Evolutionary conservation across 2,888 invertebrate genomes (phyloP), one percentile per base, ranked within the genome.

Genomic region (Theristus sp.): DNA sequence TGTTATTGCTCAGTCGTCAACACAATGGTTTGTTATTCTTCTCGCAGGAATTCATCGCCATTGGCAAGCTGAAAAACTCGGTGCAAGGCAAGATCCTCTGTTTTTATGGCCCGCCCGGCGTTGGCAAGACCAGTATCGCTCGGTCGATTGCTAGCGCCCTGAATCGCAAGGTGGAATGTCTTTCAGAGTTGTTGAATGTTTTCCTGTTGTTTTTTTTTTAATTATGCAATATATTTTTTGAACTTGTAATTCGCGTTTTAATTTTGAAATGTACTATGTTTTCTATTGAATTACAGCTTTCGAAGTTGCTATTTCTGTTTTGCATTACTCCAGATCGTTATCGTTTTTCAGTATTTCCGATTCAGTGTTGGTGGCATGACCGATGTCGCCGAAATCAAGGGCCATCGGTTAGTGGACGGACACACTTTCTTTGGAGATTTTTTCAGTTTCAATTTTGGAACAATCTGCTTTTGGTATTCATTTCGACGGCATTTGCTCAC

Each of bases 301-400:
- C n/a, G n/a, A n/a, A n/a, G n/a, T n/a, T n/a, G n/a, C n/a, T n/a
- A n/a, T n/a, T n/a, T n/a, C n/a, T n/a, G n/a, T n/a, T n/a, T n/a
- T n/a, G n/a, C n/a, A n/a, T 52, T 6, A 52, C 10, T 6, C n/a
- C n/a, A 52, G n/a, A 52, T 24, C 25, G 52, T 52, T 2, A 30
- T 63, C 30, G 60, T 49, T 61, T 67, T 66, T 46, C 75, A 94
- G 81, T 98, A 98, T 80, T 98, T 93, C 79, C 81, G 98, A 62
- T 99, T 99, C 79, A 93, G 93, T 66, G 98, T 99, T 60, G 98
- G 98, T 60, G 98, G 98, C 55, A 96, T 99, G 96, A 90, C 93
- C 0, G 98, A 99, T 78, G 94, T 99, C 20, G 96, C 98, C 0
- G 98, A 99, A 81, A 96, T 99, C 71, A 99, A 99, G 78, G 98